Evolutionary conservation across 2,888 invertebrate species (phyloP), one percentile per base, ranked within the genome.

Genomic region (Oscheius sp.): DNA sequence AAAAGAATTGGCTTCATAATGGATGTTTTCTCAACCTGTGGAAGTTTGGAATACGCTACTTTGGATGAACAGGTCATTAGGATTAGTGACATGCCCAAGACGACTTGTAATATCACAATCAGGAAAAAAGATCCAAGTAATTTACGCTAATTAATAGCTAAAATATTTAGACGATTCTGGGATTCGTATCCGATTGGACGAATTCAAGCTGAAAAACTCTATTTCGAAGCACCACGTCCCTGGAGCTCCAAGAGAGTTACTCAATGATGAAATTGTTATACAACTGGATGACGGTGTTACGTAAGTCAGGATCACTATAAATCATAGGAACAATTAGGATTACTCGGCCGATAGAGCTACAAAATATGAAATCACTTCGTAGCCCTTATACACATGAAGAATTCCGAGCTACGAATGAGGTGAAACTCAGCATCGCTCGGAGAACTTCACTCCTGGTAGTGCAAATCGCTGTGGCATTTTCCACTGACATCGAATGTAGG

Each of bases 41-140:
- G 87, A 35, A 86, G 87, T 43, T 76, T 78, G 5, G 73, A 83
- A 6, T 76, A 56, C 7, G 86, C 86, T n/a, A 77, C 56, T 23
- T 71, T 66, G 16, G 71, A 74, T 12, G 72, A 71, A n/a, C 56
- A 64, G 41, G 35, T 41, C 29, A 41, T 68, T 13, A n/a, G 52
- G 12, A 21, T 72, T 25, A 6, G 5, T 53, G 53, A 63, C 41
- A 58, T 68, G 35, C 53, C 59, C 21, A 35, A 43, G 9, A 41
- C 46, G 1, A 41, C 68, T 18, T 80, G 80, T 35, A 74, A 76
- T 56, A 66, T 80, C 46, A 78, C 79, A n/a, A 71, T 77, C 13
- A 55, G 53, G 56, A 76, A 75, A 69, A 74, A 73, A 43, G 69
- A 77, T 72, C 71, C 76, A 16, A 70, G 73, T 63, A 71, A 72